Base-by-base conservation (phyloP, 2,888 invertebrate genomes). In the Euplagia quadripunctaria region DNA sequence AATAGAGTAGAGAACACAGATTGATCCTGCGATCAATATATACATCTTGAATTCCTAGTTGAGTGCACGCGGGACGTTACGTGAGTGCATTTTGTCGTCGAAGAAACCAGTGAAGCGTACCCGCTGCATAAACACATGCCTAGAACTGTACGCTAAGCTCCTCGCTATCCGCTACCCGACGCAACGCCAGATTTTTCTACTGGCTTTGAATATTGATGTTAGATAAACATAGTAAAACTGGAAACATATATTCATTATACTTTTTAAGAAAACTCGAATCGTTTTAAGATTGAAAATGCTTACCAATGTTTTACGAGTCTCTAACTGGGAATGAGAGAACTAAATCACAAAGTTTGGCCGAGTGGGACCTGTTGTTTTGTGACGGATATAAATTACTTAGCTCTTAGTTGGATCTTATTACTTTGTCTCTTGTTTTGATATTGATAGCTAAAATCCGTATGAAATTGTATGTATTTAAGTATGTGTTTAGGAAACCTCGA, bases 61-160 rank as follows among this genome's bases (percentile, higher is more conserved):
- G 91, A 93, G 89, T 90, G 91, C 88, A 86, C 88, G 86, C 88
- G 91, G 87, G 88, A 87, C 86, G 86, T 81, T 80, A 91, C 92
- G 94, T 93, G 94, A 95, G 94, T 95, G 95, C 95, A 95, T 94
- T 95, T 93, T 93, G 94, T 93, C 94, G 94, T 94, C 90, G 91
- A 87, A 90, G 90, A 89, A 94, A 88, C 90, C 92, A 91, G 92
- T 87, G 90, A 88, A 91, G 92, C 93, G 91, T 91, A 82, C 87
- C 82, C 89, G 85, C 90, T 91, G 90, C 90, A 92, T 91, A 92
- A 93, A 93, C 91, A 93, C 89, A 90, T 86, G 87, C 84, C 88
- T 88, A 88, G 82, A 88, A 88, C 88, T 82, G 89, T 89, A 88
- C 88, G 86, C 88, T 88, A 82, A 82, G 84, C 75, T 79, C 43